These are phyloP conservation scores for Venturia canescens DNA, from an alignment of 1,140 invertebrate species.

Conservation along the genomic window DNA sequence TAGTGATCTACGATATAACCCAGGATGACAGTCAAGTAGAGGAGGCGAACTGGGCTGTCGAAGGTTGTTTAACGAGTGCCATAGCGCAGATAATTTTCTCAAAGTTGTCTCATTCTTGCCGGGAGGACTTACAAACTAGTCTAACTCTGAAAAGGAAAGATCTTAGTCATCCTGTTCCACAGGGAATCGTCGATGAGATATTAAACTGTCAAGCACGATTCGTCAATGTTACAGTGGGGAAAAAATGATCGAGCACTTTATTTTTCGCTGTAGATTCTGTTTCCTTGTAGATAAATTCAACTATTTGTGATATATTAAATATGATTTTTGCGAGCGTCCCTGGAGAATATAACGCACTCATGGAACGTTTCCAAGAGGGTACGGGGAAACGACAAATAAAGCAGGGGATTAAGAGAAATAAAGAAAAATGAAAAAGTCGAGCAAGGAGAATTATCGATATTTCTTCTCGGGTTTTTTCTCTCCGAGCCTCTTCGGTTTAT, in stretches of 20 bases:
- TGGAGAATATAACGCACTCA: slow-evolving; percentile 29
- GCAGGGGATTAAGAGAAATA: neutral
- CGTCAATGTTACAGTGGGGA: too few species aligned
- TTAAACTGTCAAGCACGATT: too few species aligned
- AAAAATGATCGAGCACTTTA: too few species aligned
- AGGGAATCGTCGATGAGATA: too few species aligned
- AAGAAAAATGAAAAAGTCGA: neutral
- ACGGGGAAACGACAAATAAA: neutral
- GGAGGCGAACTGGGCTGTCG: slow-evolving; percentile 60
- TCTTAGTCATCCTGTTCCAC: too few species aligned
- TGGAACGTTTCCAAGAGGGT: neutral
- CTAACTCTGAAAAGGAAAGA: too few species aligned
- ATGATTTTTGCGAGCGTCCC: too few species aligned
- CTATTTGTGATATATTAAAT: too few species aligned
- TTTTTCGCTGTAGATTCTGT: too few species aligned
- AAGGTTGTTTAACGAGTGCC: slow-evolving; percentile 60
- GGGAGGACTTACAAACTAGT: too few species aligned
- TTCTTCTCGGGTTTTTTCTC: neutral
- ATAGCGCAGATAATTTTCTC: neutral
- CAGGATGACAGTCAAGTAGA: slow-evolving; percentile 58
- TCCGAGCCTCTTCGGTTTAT: neutral
- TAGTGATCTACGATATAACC: slow-evolving; percentile 71
- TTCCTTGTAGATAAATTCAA: too few species aligned
- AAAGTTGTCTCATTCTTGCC: too few species aligned
- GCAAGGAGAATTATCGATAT: slow-evolving; percentile 24